Base-by-base conservation (phyloP, 2,888 invertebrate species). In the Hyposoter didymator region DNA sequence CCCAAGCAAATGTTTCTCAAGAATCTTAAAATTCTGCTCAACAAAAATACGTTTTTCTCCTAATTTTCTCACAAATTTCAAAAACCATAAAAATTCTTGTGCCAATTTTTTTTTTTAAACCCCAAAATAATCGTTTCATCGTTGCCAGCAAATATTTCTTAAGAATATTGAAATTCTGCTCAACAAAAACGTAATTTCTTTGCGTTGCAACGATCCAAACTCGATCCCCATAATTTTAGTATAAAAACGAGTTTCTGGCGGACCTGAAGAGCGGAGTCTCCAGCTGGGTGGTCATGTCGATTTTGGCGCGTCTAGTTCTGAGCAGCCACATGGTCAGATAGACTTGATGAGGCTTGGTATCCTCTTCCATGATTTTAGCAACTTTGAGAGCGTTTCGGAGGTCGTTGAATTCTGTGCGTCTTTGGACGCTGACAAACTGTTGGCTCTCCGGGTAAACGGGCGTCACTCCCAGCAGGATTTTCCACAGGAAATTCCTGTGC, bases 401-500 rank as follows among this genome's bases (percentile, higher is more conserved):
- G 92, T 98, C 97, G 47, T 96, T 95, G 92, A 96, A 98, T 91
- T 98, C 97, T 64, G 96, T 96, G 67, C 95, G 95, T 62, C 97
- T 95, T 91, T 98, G 97, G 59, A 95, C 95, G 94, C 96, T 95
- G 12, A 98, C 96, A 93, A 96, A 98, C 62, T 95, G 95, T 88
- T 97, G 97, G 0, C 97, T 97, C 85, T 96, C 96, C 17, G 96
- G 95, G 91, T 97, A 97, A 1, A 97, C 95, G 0, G 98, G 98
- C 49, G 97, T 94, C 5, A 98, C 96, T 87, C 96, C 97, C 89
- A 98, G 94, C 72, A 98, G 95, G 52, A 98, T 95, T 94, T 98
- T 98, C 98, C 98, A 98, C 19, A 98, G 95, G 76, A 97, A 95
- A 92, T 96, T 96, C 91, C 98, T 96, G 89, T 98, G 97, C 6